phyloP scores from a whole-genome alignment of 2,113 vertebrate species.

The Oncorhynchus kisutch region DNA sequence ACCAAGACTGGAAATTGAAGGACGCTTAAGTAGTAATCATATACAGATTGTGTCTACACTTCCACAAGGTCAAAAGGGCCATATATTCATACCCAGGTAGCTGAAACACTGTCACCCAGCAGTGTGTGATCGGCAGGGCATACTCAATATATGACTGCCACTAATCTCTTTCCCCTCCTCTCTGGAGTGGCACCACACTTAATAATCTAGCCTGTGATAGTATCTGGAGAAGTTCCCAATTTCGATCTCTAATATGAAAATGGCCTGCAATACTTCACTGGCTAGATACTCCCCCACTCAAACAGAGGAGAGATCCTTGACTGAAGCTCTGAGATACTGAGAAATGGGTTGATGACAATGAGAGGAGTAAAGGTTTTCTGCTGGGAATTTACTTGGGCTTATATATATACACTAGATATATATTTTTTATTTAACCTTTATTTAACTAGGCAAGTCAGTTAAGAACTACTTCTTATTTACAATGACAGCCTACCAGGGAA shows the following conservation, averaged over 20 bases:
- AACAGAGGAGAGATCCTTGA: slow-evolving; percentile 37
- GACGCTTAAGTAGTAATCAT: neutral
- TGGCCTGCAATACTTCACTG: slow-evolving; percentile 49
- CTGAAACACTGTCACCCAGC: neutral
- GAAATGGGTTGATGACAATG: slow-evolving; percentile 23
- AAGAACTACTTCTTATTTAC: no score
- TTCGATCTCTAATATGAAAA: slow-evolving; percentile 59
- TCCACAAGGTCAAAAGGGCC: slow-evolving; percentile 5
- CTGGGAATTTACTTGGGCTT: neutral
- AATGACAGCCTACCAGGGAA: no score
- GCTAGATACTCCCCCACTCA: slow-evolving; percentile 29
- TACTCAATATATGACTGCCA: slow-evolving; percentile 32
- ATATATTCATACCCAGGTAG: neutral
- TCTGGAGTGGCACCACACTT: slow-evolving; percentile 40
- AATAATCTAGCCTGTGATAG: slow-evolving; percentile 59
- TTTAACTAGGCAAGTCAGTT: no score
- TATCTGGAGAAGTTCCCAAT: slow-evolving; percentile 55
- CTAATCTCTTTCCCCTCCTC: slow-evolving; percentile 43
- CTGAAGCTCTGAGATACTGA: slow-evolving; percentile 13
- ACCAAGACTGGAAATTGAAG: neutral
- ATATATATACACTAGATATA: no score
- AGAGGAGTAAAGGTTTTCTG: neutral
- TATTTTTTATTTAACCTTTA: no score
- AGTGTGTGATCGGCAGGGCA: neutral
- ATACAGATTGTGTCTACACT: neutral